Evolutionary conservation across 2,888 invertebrate species (phyloP).

Genomic region (Griposia aprilina): DNA sequence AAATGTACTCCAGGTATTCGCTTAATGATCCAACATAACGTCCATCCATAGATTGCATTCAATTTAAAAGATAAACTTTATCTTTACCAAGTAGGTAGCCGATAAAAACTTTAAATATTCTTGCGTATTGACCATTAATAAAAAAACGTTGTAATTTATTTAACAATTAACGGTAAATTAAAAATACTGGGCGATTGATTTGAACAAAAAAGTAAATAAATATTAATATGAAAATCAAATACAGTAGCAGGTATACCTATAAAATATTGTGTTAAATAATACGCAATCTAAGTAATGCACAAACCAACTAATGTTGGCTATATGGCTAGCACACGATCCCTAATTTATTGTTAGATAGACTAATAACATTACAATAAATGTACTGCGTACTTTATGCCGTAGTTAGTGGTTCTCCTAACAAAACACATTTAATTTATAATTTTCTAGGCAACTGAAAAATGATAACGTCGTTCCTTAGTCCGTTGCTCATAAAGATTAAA

Average conservation of each 20-base stretch:
- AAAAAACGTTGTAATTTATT: constrained; percentile 49
- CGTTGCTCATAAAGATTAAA: constrained; percentile 37
- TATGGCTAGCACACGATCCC: constrained; percentile 1
- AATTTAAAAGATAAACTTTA: constrained; percentile 76
- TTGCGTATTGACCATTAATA: constrained; percentile 39
- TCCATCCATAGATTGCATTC: constrained; percentile 79
- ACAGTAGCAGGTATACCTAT: constrained; percentile 11
- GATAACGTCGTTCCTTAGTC: constrained; percentile 26
- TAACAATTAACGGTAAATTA: constrained; percentile 40
- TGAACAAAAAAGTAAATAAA: neutral
- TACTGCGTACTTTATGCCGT: constrained; percentile 17
- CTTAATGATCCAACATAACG: constrained; percentile 81
- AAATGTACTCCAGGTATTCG: constrained; percentile 79
- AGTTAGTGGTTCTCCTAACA: constrained; percentile 37
- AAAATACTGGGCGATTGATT: constrained; percentile 8
- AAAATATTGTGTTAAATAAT: constrained; percentile 3
- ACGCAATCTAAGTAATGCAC: constrained; percentile 20
- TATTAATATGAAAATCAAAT: neutral
- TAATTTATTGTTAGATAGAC: constrained; percentile 29
- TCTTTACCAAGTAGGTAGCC: constrained; percentile 59
- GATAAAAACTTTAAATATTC: constrained; percentile 61
- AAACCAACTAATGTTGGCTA: constrained; percentile 4
- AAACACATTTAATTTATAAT: constrained; percentile 50
- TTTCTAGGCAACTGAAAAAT: constrained; percentile 29
- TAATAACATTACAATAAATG: constrained; percentile 31